A percentile compares a stretch with the other conserved stretches of the same genome.
phyloP scores from a whole-genome alignment of 2,113 vertebrate species.

The Salminus brasiliensis region DNA sequence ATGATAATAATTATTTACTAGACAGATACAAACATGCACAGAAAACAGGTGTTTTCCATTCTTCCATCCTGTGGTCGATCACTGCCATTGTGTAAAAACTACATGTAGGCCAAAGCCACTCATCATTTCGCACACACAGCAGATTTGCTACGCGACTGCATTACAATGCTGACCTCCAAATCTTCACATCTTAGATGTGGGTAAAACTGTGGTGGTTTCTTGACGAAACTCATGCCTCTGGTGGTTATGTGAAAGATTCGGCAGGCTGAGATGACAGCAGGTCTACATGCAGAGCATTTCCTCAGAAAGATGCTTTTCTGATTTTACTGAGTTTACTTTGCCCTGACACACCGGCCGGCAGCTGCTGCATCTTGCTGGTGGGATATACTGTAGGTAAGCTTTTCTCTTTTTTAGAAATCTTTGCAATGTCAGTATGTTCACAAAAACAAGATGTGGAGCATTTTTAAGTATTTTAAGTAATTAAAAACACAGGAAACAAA shows the following conservation, averaged over 20 bases:
- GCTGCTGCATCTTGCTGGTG: background rate
- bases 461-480: background rate
- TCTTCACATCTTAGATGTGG: slow-evolving; percentile 19
- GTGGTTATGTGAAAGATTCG: background rate
- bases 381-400: slow-evolving; percentile 24
- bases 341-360: background rate
- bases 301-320: background rate
- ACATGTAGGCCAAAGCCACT: background rate
- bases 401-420: background rate
- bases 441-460: background rate
- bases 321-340: slow-evolving; percentile 16
- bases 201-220: background rate
- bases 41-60: background rate
- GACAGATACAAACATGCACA: background rate
- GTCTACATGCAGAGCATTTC: background rate
- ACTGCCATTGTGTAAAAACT: background rate
- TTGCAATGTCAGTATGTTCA: background rate
- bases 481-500: background rate
- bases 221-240: background rate
- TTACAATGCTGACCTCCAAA: background rate
- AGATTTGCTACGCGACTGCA: slow-evolving; percentile 12
- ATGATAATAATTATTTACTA: too few species aligned
- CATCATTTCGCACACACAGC: background rate
- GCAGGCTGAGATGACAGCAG: background rate
- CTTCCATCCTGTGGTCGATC: background rate